A percentile compares a stretch with the other conserved stretches of the same genome.
Conservation (phyloP, 2,888 invertebrate genomes). For the Pelosia muscerda region DNA sequence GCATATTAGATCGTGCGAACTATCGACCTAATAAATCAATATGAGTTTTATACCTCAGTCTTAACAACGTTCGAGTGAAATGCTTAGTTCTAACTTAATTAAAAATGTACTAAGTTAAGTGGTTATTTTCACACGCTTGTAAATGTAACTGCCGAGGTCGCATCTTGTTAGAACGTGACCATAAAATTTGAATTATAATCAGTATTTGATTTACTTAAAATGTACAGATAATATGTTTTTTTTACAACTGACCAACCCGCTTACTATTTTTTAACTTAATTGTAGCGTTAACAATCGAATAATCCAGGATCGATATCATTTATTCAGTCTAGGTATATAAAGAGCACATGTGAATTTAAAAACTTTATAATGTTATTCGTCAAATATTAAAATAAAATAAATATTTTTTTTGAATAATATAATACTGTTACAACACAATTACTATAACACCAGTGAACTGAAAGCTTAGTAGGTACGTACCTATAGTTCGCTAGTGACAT, state of each 20-base stretch:
- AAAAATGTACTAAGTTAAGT: slow-evolving; percentile 50
- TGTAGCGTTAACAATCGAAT: neutral
- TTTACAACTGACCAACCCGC: neutral
- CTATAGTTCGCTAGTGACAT: no score
- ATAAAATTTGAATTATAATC: slow-evolving; percentile 14
- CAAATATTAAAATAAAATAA: no score
- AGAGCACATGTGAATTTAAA: no score
- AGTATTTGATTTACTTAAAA: slow-evolving; percentile 16
- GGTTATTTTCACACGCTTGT: slow-evolving; percentile 55
- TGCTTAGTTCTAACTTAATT: slow-evolving; percentile 47
- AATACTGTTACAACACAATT: no score
- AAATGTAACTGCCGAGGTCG: slow-evolving; percentile 30
- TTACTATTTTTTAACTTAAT: neutral
- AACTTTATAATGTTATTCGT: no score
- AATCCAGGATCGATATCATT: no score
- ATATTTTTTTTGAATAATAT: no score
- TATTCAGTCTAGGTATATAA: no score
- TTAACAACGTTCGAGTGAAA: slow-evolving; percentile 49
- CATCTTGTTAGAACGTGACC: slow-evolving; percentile 17
- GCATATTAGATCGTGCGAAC: slow-evolving; percentile 41
- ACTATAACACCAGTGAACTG: no score
- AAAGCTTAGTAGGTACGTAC: no score
- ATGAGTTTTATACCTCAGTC: slow-evolving; percentile 28
- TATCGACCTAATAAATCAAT: slow-evolving; percentile 50
- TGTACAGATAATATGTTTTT: slow-evolving; percentile 2